A percentile compares a stretch with the other conserved stretches of the same genome.
Evolutionary conservation across 30 jellyfish, hydroid and myxozoan genomes (phyloP).

Genomic region (Calvadosia cruxmelitensis): DNA sequence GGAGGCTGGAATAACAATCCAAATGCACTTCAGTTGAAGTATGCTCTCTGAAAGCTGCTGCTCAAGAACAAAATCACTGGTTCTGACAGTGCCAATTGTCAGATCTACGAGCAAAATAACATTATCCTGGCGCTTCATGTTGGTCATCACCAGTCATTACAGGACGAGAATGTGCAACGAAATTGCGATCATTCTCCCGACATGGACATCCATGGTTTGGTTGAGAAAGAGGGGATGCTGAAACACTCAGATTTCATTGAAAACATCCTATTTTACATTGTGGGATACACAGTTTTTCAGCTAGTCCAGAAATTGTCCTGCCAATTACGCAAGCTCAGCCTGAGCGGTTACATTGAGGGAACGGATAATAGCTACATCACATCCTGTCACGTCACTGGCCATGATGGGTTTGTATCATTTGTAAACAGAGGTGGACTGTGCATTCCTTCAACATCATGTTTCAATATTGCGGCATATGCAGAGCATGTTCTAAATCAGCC

Average conservation of each 20-base stretch:
- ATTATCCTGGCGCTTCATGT: too few relatives aligned
- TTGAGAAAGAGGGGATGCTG: conserved; percentile 1
- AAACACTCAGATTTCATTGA: conserved; percentile 12
- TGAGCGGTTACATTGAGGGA: conserved; percentile 1
- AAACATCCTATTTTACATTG: conserved; percentile 31
- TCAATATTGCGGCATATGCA: too few relatives aligned
- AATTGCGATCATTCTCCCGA: too few relatives aligned
- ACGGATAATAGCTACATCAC: conserved; percentile 16
- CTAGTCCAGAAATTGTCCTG: conserved; percentile 10
- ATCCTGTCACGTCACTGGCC: conserved; percentile 12
- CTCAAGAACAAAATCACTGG: conserved; percentile 22
- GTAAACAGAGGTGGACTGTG: conserved; percentile 18
- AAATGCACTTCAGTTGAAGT: conserved; percentile 22
- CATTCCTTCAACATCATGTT: conserved; percentile 9
- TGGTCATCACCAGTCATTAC: too few relatives aligned
- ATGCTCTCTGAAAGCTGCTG: conserved; percentile 6
- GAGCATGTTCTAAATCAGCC: conserved; percentile 7
- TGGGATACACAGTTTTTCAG: conserved; percentile 28
- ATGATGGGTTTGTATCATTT: conserved; percentile 24
- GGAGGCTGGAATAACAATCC: conserved; percentile 38
- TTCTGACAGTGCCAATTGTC: conserved; percentile 25
- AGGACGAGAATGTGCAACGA: too few relatives aligned
- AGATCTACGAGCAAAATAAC: too few relatives aligned
- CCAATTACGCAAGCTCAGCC: conserved; percentile 10
- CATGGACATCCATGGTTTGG: neutral